Percentiles rank a stretch among this genome's conserved stretches.
These are phyloP conservation scores for Coboldia fuscipes DNA, from an alignment of 1,140 invertebrate genomes.

Conservation along the genomic window DNA sequence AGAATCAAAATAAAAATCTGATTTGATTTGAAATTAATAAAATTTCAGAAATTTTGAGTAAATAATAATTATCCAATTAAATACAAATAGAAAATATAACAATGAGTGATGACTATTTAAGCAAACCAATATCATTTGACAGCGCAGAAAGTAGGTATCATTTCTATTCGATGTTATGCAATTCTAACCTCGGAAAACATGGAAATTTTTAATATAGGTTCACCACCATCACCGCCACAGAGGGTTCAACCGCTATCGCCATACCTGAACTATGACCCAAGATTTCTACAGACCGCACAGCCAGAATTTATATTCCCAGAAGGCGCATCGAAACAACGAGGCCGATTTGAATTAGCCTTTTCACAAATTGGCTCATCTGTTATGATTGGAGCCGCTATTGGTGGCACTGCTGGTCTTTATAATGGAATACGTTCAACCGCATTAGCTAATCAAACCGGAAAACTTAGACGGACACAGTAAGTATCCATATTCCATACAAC, in stretches of 20 bases:
- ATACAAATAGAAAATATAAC: background rate
- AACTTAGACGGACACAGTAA: slow-evolving; percentile 77
- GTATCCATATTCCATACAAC: slow-evolving; percentile 10
- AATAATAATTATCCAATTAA: too few relatives aligned
- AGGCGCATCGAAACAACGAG: slow-evolving; percentile 52
- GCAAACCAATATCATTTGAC: slow-evolving; percentile 16
- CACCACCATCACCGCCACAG: slow-evolving; percentile 10
- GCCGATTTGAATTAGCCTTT: slow-evolving; percentile 73
- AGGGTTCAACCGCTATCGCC: slow-evolving; percentile 45
- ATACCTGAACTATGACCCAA: slow-evolving; percentile 80
- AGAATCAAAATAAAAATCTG: too few relatives aligned
- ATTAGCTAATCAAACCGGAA: slow-evolving; percentile 62
- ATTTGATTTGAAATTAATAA: too few relatives aligned
- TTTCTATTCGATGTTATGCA: slow-evolving; percentile 12
- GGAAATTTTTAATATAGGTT: slow-evolving; percentile 7
- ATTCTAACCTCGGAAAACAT: background rate
- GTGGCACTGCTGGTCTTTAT: slow-evolving; percentile 67
- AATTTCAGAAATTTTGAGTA: too few relatives aligned
- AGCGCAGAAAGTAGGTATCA: slow-evolving; percentile 11
- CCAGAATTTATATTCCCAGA: slow-evolving; percentile 89
- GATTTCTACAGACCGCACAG: slow-evolving; percentile 55
- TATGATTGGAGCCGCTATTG: slow-evolving; percentile 61
- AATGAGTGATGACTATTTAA: slow-evolving; percentile 20
- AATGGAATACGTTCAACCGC: slow-evolving; percentile 68
- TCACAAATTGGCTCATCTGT: slow-evolving; percentile 80